These are phyloP conservation scores for Anoplopoma fimbria DNA, from an alignment of 2,113 vertebrate genomes.

Conservation along the genomic window DNA sequence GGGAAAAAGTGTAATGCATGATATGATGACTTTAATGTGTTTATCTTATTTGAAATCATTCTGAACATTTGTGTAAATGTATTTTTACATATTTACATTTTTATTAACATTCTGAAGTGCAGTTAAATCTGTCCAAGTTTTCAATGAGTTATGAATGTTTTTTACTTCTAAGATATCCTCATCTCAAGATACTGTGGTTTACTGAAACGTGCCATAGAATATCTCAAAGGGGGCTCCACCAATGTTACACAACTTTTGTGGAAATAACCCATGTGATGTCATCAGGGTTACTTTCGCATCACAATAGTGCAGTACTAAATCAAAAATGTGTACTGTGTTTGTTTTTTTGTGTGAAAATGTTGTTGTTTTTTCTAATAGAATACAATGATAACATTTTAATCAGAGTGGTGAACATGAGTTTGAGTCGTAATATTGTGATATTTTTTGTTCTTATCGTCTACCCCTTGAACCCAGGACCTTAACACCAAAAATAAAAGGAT, in stretches of 20 bases:
- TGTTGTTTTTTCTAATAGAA: background rate
- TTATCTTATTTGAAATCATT: slow-evolving; percentile 3
- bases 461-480: background rate
- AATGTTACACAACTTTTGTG: background rate
- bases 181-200: background rate
- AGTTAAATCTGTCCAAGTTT: background rate
- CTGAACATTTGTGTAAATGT: background rate
- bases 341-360: background rate
- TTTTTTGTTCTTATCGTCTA: background rate
- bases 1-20: background rate
- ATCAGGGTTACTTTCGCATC: background rate
- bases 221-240: background rate
- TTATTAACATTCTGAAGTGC: background rate
- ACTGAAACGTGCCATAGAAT: background rate
- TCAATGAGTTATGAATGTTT: background rate
- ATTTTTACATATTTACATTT: background rate
- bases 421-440: background rate
- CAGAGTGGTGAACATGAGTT: background rate
- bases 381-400: too few species aligned
- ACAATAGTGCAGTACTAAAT: background rate
- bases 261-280: background rate
- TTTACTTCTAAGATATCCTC: background rate
- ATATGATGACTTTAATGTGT: background rate
- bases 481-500: too few species aligned
- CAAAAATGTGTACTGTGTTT: background rate